Base-by-base conservation (phyloP, 1,140 invertebrate species). In the Acromyrmex heyeri region DNA sequence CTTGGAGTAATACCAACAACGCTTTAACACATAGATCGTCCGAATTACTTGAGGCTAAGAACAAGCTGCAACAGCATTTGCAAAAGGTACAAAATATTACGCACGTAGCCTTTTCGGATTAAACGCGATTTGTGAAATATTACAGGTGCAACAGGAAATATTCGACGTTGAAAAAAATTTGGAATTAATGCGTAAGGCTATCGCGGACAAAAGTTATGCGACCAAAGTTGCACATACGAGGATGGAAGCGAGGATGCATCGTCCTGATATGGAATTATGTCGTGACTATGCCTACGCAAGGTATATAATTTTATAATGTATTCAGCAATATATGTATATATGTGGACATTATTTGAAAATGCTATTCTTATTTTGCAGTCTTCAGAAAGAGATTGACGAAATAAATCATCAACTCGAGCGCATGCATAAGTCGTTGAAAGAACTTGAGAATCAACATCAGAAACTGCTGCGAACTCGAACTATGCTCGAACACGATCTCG, bases 1-100 rank as follows among this genome's bases (percentile, higher is more conserved):
- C 97, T 85, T 99, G 98, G 98, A 98, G 97, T 92, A 97, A 97
- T 90, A 98, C 97, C 0, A 98, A 98, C 93, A 98, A 97, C 92
- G 96, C 97, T 64, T 96, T 99, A 78, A 96, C 98, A 8, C 95
- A 97, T 38, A 96, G 98, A 91, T 95, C 97, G 62, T 96, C 97
- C 8, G 98, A 98, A 94, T 96, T 97, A 88, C 95, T 98, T 16
- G 98, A 98, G 94, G 97, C 98, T 55, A 98, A 98, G 94, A 98
- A 97, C 95, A 98, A 98, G 94, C 95, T 99, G 50, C 98, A 99
- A 91, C 95, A 96, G 69, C 96, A 97, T 92, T 93, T 96, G n/a
- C 95, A 96, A 90, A 96, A 95, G 92, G 96, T 96, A 94, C 24
- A 30, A 24, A 24, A 62, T 72, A 34, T 21, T 69, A 81, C 6